Percentiles rank a stretch among this genome's conserved stretches.
phyloP scores from a whole-genome alignment of 2,113 vertebrate species.

The Boulengeromyrus knoepffleri region DNA sequence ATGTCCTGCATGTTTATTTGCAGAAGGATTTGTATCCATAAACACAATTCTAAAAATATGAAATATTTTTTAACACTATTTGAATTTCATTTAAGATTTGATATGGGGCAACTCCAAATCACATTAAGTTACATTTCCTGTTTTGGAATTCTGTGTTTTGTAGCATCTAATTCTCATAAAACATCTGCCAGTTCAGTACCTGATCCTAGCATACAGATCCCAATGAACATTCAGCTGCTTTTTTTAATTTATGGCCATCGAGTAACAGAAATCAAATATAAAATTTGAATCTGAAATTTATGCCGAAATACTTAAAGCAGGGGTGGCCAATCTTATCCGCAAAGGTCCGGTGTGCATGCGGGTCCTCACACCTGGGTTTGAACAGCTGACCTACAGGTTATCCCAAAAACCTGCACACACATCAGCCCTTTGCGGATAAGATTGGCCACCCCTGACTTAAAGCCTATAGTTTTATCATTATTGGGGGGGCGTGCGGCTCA shows the following conservation, averaged over 20 bases:
- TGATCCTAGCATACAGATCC: background rate
- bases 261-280: background rate
- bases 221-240: background rate
- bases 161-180: background rate
- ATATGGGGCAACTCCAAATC: background rate
- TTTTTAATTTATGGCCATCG: background rate
- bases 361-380: too few species aligned
- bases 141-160: background rate
- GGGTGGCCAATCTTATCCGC: too few species aligned
- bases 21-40: background rate
- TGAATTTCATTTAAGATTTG: background rate
- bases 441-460: background rate
- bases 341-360: too few species aligned
- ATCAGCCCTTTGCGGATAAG: too few species aligned
- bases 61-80: background rate
- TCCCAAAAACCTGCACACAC: too few species aligned
- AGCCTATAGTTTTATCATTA: background rate
- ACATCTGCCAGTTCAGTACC: background rate
- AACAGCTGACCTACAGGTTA: too few species aligned
- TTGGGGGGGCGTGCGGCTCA: background rate
- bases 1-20: background rate
- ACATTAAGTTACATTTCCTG: background rate
- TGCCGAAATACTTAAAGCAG: background rate
- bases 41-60: background rate
- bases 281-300: background rate